A percentile compares a stretch with the other conserved stretches of the same genome.
These are phyloP conservation scores for Ochotona princeps DNA, from an alignment of 2,113 vertebrate genomes.

Conservation along the genomic window DNA sequence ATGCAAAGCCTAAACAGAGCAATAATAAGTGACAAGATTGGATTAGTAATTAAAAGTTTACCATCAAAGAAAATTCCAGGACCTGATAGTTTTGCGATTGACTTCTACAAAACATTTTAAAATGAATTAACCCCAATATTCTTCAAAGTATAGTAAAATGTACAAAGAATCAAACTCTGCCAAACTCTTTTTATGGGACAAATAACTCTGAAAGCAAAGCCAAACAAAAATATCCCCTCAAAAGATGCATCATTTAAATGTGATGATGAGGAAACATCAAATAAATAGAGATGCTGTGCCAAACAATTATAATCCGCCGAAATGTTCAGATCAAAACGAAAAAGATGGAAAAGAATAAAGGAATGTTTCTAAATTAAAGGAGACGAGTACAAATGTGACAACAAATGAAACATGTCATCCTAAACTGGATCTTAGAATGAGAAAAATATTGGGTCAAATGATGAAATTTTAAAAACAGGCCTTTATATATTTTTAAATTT, in stretches of 20 bases:
- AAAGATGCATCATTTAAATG: background rate
- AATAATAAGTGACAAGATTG: too few relatives aligned
- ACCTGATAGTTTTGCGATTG: too few relatives aligned
- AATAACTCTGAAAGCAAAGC: too few relatives aligned
- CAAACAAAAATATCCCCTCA: too few relatives aligned
- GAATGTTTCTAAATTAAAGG: background rate
- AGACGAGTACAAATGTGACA: background rate
- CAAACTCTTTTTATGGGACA: too few relatives aligned
- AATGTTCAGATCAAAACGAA: background rate
- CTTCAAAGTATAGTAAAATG: too few relatives aligned
- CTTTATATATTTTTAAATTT: background rate
- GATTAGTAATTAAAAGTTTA: too few relatives aligned
- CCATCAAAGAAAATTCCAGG: too few relatives aligned
- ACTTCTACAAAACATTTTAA: too few relatives aligned
- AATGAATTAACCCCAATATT: too few relatives aligned
- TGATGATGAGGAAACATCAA: background rate
- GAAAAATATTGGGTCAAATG: background rate
- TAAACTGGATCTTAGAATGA: background rate
- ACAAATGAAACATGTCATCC: background rate
- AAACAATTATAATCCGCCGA: background rate
- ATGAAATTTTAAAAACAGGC: constrained; percentile 10
- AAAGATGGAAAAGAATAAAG: background rate
- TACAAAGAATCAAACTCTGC: too few relatives aligned
- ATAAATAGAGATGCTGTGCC: background rate
- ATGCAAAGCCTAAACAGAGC: too few relatives aligned